Evolutionary conservation across 92 coral and sea anemone genomes (phyloP).

Genomic region (Porites lobata): DNA sequence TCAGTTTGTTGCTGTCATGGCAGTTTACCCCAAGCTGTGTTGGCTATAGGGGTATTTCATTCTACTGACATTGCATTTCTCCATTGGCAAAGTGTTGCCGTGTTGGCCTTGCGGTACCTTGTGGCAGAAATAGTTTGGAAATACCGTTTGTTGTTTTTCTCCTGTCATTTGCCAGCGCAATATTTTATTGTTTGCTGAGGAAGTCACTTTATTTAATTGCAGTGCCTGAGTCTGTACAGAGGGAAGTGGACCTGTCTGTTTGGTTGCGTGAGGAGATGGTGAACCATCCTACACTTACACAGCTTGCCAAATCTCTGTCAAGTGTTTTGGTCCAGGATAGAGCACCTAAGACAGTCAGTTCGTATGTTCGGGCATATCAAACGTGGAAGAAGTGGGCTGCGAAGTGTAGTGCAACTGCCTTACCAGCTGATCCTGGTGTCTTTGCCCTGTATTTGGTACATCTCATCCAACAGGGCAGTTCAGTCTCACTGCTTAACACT

Average conservation of each 20-base stretch:
- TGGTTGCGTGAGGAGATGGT: neutral
- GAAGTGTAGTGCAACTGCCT: conserved; percentile 18
- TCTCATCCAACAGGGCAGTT: conserved; percentile 59
- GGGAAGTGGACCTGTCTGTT: conserved; percentile 19
- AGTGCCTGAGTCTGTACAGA: conserved; percentile 18
- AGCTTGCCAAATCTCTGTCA: conserved; percentile 61
- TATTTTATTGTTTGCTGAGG: too few species aligned
- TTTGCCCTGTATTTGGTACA: conserved; percentile 63
- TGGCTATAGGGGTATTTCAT: neutral
- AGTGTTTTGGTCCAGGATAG: conserved; percentile 48
- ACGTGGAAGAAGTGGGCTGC: conserved; percentile 65
- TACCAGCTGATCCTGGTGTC: conserved; percentile 52
- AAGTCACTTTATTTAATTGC: conserved; percentile 4
- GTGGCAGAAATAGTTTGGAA: too few species aligned
- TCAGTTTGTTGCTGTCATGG: conserved; percentile 4
- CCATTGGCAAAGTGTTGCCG: neutral
- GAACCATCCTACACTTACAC: neutral
- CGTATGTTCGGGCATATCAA: conserved; percentile 57
- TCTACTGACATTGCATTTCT: neutral
- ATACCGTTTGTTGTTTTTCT: too few species aligned
- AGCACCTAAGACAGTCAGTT: conserved; percentile 68
- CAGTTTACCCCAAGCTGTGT: conserved; percentile 11
- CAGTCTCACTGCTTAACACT: conserved; percentile 56
- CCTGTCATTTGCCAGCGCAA: too few species aligned
- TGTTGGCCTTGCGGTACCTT: too few species aligned